These are phyloP conservation scores for Aphaenogaster ashmeadi DNA, from an alignment of 1,140 invertebrate genomes.

Conservation along the genomic window DNA sequence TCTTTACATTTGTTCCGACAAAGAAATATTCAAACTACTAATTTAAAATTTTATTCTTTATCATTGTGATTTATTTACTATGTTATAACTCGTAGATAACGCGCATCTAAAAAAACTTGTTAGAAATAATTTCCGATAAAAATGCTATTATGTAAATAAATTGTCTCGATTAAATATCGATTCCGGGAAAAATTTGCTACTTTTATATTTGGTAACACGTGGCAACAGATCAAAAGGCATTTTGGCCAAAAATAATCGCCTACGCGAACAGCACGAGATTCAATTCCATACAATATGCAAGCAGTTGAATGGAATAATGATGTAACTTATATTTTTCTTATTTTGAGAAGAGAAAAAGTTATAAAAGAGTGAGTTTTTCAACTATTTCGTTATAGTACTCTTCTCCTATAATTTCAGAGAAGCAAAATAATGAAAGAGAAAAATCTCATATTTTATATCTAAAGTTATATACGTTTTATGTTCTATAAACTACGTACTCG, in stretches of 20 bases:
- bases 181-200: background rate
- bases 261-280: background rate
- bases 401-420: background rate
- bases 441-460: background rate
- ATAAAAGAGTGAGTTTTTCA: background rate
- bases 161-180: constrained; percentile 9
- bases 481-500: background rate
- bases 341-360: background rate
- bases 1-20: background rate
- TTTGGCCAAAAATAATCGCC: constrained; percentile 13
- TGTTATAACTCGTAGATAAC: background rate
- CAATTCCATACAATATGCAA: background rate
- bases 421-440: background rate
- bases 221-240: background rate
- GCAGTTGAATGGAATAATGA: background rate
- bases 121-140: background rate
- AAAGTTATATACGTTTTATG: background rate
- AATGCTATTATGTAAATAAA: background rate
- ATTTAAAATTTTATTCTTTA: background rate
- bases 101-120: background rate
- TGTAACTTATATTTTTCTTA: constrained; percentile 14
- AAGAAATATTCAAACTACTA: background rate
- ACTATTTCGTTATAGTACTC: background rate
- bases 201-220: background rate
- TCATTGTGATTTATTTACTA: background rate